A percentile compares a stretch with the other conserved stretches of the same genome.
phyloP scores from a whole-genome alignment of 2,888 invertebrate genomes.

The Craniophora ligustri region DNA sequence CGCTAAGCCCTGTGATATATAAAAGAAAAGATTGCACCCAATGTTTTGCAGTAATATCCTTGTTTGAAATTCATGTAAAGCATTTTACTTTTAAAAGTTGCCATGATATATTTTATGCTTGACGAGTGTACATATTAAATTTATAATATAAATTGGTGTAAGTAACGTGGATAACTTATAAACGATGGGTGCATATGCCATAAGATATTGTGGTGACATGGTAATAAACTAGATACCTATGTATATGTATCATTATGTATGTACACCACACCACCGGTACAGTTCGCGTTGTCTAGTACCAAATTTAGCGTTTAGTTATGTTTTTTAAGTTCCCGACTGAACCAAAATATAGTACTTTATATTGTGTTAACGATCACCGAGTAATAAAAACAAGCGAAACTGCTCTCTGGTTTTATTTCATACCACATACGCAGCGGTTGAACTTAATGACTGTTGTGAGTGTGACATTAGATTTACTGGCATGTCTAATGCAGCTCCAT shows the following conservation, averaged over 20 bases:
- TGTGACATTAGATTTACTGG: constrained; percentile 36
- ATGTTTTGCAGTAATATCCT: constrained; percentile 59
- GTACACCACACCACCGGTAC: constrained; percentile 64
- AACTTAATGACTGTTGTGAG: constrained; percentile 35
- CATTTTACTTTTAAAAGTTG: constrained; percentile 23
- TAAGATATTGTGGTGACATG: constrained; percentile 65
- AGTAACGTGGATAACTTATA: constrained; percentile 56
- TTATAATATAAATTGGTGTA: constrained; percentile 39
- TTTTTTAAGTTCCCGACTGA: constrained; percentile 88
- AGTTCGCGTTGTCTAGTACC: constrained; percentile 77
- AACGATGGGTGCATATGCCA: constrained; percentile 75
- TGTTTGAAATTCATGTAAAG: constrained; percentile 28
- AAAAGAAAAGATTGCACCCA: constrained; percentile 69
- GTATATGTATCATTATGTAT: constrained; percentile 59
- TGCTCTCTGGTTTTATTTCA: constrained; percentile 56
- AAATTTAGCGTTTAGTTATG: constrained; percentile 81
- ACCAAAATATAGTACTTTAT: constrained; percentile 86
- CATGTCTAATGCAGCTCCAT: constrained; percentile 39
- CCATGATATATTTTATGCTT: constrained; percentile 44
- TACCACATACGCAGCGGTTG: constrained; percentile 42
- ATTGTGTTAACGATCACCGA: constrained; percentile 82
- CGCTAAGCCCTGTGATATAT: constrained; percentile 79
- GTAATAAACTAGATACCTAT: constrained; percentile 54
- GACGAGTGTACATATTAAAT: constrained; percentile 49
- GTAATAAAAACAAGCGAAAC: constrained; percentile 78